Evolutionary conservation across 2,113 vertebrate genomes (phyloP), one percentile per base, ranked within the genome.

Genomic region (Prunella himalayana): DNA sequence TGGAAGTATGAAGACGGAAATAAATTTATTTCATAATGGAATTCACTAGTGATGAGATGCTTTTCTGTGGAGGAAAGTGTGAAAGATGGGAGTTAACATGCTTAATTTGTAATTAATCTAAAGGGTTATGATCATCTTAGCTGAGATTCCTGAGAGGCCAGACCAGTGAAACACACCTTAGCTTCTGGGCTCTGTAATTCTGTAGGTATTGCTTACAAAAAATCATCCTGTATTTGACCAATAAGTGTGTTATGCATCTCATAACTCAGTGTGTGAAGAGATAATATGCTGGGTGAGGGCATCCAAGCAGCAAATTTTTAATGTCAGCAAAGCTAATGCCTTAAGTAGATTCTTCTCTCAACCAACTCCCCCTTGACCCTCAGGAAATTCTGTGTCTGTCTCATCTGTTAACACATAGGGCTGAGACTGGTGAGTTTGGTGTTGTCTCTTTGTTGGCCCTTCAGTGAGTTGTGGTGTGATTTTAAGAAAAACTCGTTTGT

Each of bases 41-140:
- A 77, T 86, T 93, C 83, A 39, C 23, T 83, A 42, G 30, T 53
- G 28, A 56, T 82, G 7, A 79, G 54, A 27, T 85, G 33, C 30
- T 72, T 92, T 92, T 73, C 66, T 44, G 64, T 79, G 86, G 75
- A 87, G 79, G 41, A 54, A 92, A 57, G 53, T 81, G 33, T 95
- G 73, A 88, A 95, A 94, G 73, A 76, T 33, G 20, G 54, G 33
- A 77, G 19, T 86, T 93, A 96, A 70, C 13, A 11, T 83, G 45
- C 81, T 86, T 95, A 72, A 92, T 90, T 93, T 95, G 44, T 94
- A 83, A 95, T 91, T 95, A 94, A 88, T 42, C 68, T 86, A 22
- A 45, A 66, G 33, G 37, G 41, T 80, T 95, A 51, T 73, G 51
- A 57, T 80, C 4, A 6, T 87, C 31, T 91, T 75, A 89, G 65